Conservation (phyloP, 2,797 vertebrate genomes). For the Zenarchopterus dispar region DNA sequence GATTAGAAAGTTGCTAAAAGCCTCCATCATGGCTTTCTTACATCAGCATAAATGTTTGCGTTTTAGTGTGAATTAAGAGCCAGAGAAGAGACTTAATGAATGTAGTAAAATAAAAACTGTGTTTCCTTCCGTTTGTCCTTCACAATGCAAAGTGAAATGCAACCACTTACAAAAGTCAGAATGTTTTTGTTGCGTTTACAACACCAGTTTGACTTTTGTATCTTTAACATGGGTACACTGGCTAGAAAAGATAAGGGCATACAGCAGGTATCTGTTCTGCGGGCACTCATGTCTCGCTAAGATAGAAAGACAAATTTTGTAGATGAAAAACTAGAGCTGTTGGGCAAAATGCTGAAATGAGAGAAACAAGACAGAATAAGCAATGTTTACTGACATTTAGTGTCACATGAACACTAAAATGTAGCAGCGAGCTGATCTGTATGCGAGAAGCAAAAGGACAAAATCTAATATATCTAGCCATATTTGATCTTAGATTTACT, state of each 20-base stretch:
- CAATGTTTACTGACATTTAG: slow-evolving; percentile 26
- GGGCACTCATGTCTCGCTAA: not conserved
- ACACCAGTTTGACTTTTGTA: not conserved
- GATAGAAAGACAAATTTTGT: not conserved
- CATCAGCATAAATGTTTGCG: not conserved
- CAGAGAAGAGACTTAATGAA: no score
- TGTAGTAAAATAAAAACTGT: no score
- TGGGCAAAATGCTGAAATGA: slow-evolving; percentile 12
- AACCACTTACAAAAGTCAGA: not conserved
- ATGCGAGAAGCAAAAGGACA: slow-evolving; percentile 48
- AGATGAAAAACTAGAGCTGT: not conserved
- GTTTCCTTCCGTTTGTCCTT: no score
- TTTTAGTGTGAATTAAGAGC: no score
- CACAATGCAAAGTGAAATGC: no score
- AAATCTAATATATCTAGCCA: slow-evolving; percentile 51
- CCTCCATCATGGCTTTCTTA: not conserved
- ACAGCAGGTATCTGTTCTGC: slow-evolving; percentile 10
- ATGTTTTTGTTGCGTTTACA: slow-evolving; percentile 7
- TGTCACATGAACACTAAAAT: slow-evolving; percentile 35
- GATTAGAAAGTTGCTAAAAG: slow-evolving; percentile 7
- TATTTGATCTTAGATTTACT: slow-evolving; percentile 66
- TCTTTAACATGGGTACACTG: slow-evolving; percentile 10
- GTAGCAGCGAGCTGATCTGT: slow-evolving; percentile 23
- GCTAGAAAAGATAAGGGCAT: slow-evolving; percentile 30
- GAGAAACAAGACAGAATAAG: not conserved